Evolutionary conservation across 64 coral and sea anemone genomes (phyloP).

Genomic region (Astreopora myriophthalma): DNA sequence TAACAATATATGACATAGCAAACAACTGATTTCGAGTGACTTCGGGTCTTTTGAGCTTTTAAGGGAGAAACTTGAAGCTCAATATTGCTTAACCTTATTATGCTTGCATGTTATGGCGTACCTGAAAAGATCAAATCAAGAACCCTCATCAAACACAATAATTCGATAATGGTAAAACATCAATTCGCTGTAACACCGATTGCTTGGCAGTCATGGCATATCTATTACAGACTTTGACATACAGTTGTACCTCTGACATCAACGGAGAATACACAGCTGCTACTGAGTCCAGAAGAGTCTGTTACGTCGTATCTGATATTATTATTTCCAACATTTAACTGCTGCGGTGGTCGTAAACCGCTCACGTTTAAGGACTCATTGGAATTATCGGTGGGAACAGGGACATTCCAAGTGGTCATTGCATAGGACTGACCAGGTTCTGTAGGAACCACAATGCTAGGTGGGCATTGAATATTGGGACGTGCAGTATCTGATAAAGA

Average conservation of each 20-base stretch:
- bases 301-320: background rate
- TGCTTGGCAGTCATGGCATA: no score
- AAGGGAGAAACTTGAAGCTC: no score
- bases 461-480: constrained; percentile 29
- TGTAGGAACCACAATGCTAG: background rate
- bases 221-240: no score
- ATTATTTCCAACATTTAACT: constrained; percentile 10
- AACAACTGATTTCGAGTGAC: no score
- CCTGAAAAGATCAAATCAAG: no score
- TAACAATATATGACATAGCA: no score
- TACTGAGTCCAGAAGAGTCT: constrained; percentile 13
- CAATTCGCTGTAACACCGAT: no score
- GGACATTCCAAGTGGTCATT: background rate
- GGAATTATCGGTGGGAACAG: constrained; percentile 62
- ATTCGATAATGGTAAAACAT: no score
- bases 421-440: constrained; percentile 13
- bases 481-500: background rate
- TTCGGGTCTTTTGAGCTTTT: no score
- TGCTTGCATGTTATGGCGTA: no score
- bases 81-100: no score
- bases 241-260: constrained; percentile 28
- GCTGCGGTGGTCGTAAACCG: background rate
- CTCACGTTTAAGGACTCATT: background rate
- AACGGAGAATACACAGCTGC: constrained; percentile 12
- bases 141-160: no score